These are phyloP conservation scores for Orientallactaga bullata DNA, from an alignment of 2,113 vertebrate genomes.

Conservation along the genomic window DNA sequence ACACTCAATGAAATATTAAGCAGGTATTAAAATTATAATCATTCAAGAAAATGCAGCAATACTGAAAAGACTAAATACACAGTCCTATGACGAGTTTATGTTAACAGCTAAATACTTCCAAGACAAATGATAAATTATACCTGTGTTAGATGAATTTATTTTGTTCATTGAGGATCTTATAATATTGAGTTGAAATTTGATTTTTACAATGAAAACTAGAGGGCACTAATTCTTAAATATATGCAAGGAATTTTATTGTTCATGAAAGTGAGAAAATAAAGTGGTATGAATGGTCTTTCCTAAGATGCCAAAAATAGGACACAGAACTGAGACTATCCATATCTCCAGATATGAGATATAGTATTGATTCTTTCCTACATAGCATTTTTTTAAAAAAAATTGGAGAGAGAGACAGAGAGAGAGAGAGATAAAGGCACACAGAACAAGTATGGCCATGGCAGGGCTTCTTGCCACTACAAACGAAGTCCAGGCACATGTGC, in stretches of 20 bases:
- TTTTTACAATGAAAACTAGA: not conserved
- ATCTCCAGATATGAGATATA: not conserved
- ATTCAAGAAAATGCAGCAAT: slow-evolving; percentile 33
- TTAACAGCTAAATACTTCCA: slow-evolving; percentile 4
- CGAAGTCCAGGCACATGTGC: no score
- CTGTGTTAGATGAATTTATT: not conserved
- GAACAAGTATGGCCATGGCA: no score
- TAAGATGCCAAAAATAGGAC: not conserved
- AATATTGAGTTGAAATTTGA: not conserved
- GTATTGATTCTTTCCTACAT: not conserved
- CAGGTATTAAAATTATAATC: slow-evolving; percentile 26
- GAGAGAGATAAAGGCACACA: no score
- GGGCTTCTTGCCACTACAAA: no score
- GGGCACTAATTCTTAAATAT: not conserved
- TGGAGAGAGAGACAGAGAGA: no score
- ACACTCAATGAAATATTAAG: slow-evolving; percentile 47
- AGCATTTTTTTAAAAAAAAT: not conserved
- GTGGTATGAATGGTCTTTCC: not conserved
- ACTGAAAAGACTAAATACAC: not conserved
- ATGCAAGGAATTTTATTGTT: not conserved
- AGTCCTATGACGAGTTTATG: not conserved
- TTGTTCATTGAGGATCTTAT: not conserved
- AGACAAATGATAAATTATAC: not conserved
- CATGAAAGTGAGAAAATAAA: slow-evolving; percentile 42
- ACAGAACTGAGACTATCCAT: not conserved